Evolutionary conservation across 2,113 vertebrate species (phyloP).

Genomic region (Butorides virescens): DNA sequence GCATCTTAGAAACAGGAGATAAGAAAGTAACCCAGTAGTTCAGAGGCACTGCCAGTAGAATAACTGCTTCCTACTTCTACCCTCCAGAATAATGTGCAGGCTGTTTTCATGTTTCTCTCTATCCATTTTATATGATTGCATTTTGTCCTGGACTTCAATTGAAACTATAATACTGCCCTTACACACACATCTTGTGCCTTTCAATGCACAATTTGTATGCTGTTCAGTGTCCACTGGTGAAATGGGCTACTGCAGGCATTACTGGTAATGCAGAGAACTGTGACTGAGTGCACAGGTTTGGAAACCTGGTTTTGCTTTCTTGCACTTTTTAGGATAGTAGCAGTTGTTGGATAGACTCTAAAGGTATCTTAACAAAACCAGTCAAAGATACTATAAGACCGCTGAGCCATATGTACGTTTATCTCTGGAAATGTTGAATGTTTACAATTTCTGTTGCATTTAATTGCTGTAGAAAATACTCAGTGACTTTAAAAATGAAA

Average conservation of each 20-base stretch:
- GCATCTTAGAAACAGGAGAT: background rate
- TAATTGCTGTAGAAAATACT: background rate
- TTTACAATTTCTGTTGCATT: background rate
- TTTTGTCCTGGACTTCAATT: background rate
- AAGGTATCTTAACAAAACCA: background rate
- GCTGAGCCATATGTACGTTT: background rate
- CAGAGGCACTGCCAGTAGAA: background rate
- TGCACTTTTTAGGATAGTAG: background rate
- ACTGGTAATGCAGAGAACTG: background rate
- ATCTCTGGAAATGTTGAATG: background rate
- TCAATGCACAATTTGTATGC: background rate
- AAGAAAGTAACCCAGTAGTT: background rate
- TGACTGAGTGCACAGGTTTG: background rate
- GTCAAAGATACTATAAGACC: background rate
- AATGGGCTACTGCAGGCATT: rapidly evolving
- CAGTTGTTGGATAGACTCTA: background rate
- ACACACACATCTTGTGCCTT: background rate
- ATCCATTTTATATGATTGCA: background rate
- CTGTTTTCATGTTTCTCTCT: background rate
- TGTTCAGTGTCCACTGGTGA: background rate
- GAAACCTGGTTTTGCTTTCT: background rate
- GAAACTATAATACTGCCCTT: background rate
- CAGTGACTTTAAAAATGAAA: background rate
- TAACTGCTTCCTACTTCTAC: background rate
- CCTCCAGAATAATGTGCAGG: background rate